phyloP scores from a whole-genome alignment of 2,888 invertebrate genomes.

The Lycocerus yunnanus region DNA sequence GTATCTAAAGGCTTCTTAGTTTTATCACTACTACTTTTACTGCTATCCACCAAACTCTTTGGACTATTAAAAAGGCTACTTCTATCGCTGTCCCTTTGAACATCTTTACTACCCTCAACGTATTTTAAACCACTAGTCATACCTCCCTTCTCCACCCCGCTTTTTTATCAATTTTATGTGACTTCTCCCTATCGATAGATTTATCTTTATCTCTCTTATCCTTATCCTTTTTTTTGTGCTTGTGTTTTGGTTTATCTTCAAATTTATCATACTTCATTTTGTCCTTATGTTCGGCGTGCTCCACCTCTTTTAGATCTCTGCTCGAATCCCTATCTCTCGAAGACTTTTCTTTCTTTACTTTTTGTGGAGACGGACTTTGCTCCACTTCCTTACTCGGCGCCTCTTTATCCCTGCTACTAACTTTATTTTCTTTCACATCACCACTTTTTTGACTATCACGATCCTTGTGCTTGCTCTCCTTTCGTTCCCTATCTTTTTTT shows the following conservation, averaged over 20 bases:
- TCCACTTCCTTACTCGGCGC: slow-evolving; percentile 54
- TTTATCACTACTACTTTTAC: slow-evolving; percentile 33
- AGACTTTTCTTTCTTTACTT: slow-evolving; percentile 60
- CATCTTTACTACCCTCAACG: slow-evolving; percentile 43
- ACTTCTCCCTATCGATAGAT: slow-evolving; percentile 53
- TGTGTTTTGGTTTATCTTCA: slow-evolving; percentile 57
- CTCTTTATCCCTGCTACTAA: slow-evolving; percentile 29
- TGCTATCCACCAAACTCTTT: slow-evolving; percentile 24
- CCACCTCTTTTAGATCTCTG: slow-evolving; percentile 48
- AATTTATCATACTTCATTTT: slow-evolving; percentile 46
- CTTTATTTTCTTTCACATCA: slow-evolving; percentile 37
- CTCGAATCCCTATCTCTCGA: slow-evolving; percentile 52
- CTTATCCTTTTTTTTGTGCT: slow-evolving; percentile 60
- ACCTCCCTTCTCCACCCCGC: slow-evolving; percentile 31
- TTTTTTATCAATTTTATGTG: slow-evolving; percentile 36
- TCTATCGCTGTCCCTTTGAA: slow-evolving; percentile 43
- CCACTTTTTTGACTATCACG: slow-evolving; percentile 43
- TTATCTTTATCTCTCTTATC: slow-evolving; percentile 59
- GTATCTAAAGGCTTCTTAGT: slow-evolving; percentile 35
- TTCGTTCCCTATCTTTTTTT: slow-evolving; percentile 67
- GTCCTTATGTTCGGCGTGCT: slow-evolving; percentile 47
- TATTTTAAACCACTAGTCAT: slow-evolving; percentile 31
- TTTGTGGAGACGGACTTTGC: slow-evolving; percentile 59
- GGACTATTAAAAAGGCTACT: slow-evolving; percentile 40
- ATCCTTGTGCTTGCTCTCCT: slow-evolving; percentile 49